phyloP scores from a whole-genome alignment of 2,113 vertebrate species.

The Paradoxurus hermaphroditus region DNA sequence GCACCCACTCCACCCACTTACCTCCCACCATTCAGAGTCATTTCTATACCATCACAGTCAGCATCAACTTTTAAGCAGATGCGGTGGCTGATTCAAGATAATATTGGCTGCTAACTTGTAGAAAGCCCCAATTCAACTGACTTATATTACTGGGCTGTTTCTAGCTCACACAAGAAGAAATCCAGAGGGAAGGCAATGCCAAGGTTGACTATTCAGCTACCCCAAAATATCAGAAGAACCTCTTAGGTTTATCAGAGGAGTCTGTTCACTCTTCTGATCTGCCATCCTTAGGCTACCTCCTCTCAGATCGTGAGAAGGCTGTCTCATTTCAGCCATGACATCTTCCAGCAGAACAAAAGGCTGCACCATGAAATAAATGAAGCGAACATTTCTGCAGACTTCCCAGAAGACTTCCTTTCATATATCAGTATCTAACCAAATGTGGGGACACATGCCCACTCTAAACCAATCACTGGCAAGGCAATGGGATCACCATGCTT shows the following conservation, averaged over 20 bases:
- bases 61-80: background rate
- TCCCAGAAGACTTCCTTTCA: background rate
- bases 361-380: background rate
- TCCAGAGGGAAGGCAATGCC: background rate
- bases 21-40: background rate
- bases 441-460: background rate
- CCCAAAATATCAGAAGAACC: background rate
- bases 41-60: background rate
- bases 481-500: background rate
- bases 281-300: background rate
- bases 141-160: background rate
- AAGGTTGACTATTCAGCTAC: background rate
- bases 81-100: background rate
- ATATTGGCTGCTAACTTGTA: background rate
- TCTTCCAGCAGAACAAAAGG: background rate
- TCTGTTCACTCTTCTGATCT: background rate
- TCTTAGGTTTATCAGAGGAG: background rate
- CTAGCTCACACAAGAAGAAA: background rate
- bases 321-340: background rate
- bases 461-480: background rate
- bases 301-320: background rate
- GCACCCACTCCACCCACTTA: background rate
- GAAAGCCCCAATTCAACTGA: background rate
- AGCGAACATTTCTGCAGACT: background rate
- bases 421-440: background rate